Evolutionary conservation across 2,113 vertebrate species (phyloP), one percentile per base, ranked within the genome.

Genomic region (Actenoides hombroni): DNA sequence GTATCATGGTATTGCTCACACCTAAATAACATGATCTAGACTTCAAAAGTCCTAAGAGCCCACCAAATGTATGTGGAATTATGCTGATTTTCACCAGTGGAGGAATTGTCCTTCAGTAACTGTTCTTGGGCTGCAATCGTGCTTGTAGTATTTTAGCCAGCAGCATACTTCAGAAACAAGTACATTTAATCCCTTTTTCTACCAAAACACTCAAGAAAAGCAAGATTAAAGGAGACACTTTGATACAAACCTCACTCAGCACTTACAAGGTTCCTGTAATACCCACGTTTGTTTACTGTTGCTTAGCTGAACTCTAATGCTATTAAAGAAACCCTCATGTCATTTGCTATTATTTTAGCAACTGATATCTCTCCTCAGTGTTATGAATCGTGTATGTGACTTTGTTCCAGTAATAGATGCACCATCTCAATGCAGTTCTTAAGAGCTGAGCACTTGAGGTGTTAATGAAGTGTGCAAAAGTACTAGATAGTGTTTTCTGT

Each of bases 401-500:
- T 94, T 95, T 94, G 76, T 91, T 94, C 84, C 63, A 77, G 48
- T 90, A 95, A 90, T 70, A 90, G 87, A 87, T 92, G 76, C 83
- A 71, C 77, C 79, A 75, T 94, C 83, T 94, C 89, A 37, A 77
- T 3, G 7, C 37, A 71, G 39, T 91, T 90, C 86, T 89, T 83
- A 87, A 96, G 64, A 94, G 86, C 80, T 67, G 83, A 94, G 83
- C 79, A 95, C 94, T 96, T 75, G 73, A 96, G 93, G 78, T 86
- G 89, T 89, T 96, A 97, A 97, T 96, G 95, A 96, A 95, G 87
- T 96, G 92, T 97, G 94, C 93, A 87, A 54, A 95, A 92, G 85
- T 60, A 69, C 81, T 60, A 63, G 76, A 59, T 70, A 39, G 76
- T 82, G 77, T 74, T 85, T 87, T 76, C 90, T 80, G 68, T 95